Conservation (phyloP, 2,797 vertebrate genomes). For the Hemibagrus guttatus region DNA sequence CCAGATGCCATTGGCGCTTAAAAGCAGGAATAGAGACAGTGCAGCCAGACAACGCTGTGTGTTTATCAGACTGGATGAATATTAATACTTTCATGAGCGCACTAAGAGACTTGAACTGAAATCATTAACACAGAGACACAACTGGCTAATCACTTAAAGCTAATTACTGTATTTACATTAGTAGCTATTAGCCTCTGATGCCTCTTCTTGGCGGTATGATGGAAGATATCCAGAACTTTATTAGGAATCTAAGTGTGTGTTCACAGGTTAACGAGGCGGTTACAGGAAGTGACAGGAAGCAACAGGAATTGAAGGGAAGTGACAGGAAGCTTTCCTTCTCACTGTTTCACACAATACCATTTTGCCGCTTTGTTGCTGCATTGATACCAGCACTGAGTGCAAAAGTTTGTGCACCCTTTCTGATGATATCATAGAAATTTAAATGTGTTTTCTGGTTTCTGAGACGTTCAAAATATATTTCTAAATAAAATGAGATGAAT, state of each 20-base stretch:
- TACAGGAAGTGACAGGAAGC: background rate
- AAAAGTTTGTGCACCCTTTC: background rate
- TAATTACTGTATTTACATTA: conserved; percentile 36
- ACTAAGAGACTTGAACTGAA: conserved; percentile 47
- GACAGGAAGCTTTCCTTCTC: background rate
- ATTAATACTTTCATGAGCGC: conserved; percentile 46
- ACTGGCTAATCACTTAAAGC: conserved; percentile 36
- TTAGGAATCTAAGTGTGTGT: background rate
- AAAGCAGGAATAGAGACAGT: conserved; percentile 62
- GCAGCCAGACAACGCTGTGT: conserved; percentile 37
- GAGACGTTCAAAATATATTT: too few relatives aligned
- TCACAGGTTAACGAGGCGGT: background rate
- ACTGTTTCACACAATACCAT: background rate
- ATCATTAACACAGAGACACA: conserved; percentile 53
- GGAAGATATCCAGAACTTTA: conserved; percentile 3
- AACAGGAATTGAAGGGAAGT: too few relatives aligned
- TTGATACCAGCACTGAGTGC: background rate
- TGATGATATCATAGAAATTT: background rate
- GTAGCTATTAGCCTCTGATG: background rate
- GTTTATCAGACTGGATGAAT: conserved; percentile 44
- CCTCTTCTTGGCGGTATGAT: conserved; percentile 6
- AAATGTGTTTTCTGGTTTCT: background rate
- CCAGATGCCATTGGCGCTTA: conserved; percentile 61
- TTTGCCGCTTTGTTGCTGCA: background rate
- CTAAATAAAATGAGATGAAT: too few relatives aligned